phyloP scores from a whole-genome alignment of 1,140 invertebrate genomes.

The Monomorium pharaonis region DNA sequence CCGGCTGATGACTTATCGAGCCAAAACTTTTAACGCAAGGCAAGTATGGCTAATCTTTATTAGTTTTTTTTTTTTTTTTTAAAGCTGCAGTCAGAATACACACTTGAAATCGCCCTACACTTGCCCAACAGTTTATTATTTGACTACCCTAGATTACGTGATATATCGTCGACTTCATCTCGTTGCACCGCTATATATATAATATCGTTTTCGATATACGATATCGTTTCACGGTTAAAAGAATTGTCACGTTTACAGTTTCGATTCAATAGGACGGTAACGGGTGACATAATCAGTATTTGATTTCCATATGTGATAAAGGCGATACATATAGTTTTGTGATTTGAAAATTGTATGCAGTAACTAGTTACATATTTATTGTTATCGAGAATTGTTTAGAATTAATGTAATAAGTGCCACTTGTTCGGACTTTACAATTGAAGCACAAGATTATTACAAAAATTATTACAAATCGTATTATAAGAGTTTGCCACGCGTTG shows the following conservation, averaged over 20 bases:
- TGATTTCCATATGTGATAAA: conserved; percentile 22
- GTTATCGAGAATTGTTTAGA: background rate
- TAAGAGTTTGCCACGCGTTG: background rate
- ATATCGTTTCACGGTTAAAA: background rate
- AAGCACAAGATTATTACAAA: background rate
- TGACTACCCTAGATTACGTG: background rate
- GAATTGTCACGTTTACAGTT: conserved; percentile 26
- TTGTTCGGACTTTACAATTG: background rate
- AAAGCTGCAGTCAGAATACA: background rate
- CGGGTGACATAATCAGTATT: background rate
- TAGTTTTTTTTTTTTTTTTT: background rate
- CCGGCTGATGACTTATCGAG: background rate
- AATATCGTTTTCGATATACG: conserved; percentile 2
- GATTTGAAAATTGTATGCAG: background rate
- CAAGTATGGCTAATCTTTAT: background rate
- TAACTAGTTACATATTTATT: background rate
- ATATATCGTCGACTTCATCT: background rate
- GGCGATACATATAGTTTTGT: background rate
- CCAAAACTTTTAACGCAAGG: background rate
- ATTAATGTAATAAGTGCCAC: background rate
- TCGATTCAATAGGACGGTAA: background rate
- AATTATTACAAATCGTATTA: background rate
- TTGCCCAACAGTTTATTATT: background rate
- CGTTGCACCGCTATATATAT: background rate
- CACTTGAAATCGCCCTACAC: background rate